Percentiles rank a stretch among this genome's conserved stretches.
Evolutionary conservation across 30 jellyfish, hydroid and myxozoan species (phyloP).

Genomic region (Cassiopea andromeda): DNA sequence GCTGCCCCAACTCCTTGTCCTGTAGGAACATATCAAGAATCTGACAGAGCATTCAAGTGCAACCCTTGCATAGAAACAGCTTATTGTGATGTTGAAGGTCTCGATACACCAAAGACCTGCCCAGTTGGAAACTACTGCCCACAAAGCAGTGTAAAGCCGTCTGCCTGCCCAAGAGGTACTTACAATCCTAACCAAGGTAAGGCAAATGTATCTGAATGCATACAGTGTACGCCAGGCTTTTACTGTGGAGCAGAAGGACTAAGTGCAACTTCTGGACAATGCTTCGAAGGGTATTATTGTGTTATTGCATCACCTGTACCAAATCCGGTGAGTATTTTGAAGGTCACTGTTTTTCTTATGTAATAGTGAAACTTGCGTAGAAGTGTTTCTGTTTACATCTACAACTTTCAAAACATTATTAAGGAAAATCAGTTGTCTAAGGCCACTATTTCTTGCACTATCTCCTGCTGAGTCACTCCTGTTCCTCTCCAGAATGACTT

Average conservation of each 20-base stretch:
- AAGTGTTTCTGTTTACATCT: too few species aligned
- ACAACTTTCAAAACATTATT: too few species aligned
- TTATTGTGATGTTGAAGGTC: conserved; percentile 92
- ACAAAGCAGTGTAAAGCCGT: conserved; percentile 63
- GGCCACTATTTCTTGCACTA: too few species aligned
- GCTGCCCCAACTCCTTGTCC: conserved; percentile 88
- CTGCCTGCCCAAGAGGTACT: conserved; percentile 96
- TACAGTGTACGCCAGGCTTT: conserved; percentile 80
- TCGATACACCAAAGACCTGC: conserved; percentile 77
- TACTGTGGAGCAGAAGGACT: conserved; percentile 90
- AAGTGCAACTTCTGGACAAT: conserved; percentile 76
- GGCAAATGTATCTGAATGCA: conserved; percentile 80
- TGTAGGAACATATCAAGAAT: conserved; percentile 85
- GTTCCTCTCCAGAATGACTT: too few species aligned
- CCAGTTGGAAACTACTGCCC: conserved; percentile 94
- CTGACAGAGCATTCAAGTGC: conserved; percentile 84
- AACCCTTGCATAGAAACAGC: conserved; percentile 83
- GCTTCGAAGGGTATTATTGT: conserved; percentile 91
- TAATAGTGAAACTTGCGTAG: background rate
- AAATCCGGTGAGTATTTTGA: conserved; percentile 83
- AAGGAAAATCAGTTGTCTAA: too few species aligned
- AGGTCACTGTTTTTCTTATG: background rate
- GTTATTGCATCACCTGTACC: conserved; percentile 81
- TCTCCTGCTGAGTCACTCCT: too few species aligned
- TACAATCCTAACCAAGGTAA: conserved; percentile 80